Percentiles rank a stretch among this genome's conserved stretches.
Evolutionary conservation across 2,888 invertebrate species (phyloP).

Genomic region (Aspidiotus destructor): DNA sequence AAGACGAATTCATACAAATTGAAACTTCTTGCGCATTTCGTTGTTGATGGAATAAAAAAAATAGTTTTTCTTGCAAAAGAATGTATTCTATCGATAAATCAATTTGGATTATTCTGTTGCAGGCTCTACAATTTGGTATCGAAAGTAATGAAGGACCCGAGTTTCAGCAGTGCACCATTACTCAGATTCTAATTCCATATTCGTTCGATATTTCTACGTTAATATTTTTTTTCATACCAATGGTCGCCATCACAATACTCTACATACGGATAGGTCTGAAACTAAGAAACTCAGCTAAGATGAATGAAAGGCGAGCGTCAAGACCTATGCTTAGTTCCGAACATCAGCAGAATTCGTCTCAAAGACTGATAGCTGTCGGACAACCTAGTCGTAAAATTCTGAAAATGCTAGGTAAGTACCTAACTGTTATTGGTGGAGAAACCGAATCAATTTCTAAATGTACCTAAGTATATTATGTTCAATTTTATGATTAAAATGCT

Average conservation of each 20-base stretch:
- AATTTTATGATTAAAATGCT: no score
- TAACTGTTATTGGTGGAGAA: background rate
- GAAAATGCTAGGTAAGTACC: conserved; percentile 68
- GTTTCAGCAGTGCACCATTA: conserved; percentile 43
- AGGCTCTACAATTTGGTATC: conserved; percentile 45
- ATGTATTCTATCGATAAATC: no score
- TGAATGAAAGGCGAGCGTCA: conserved; percentile 39
- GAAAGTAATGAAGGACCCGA: conserved; percentile 41
- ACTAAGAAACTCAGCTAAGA: conserved; percentile 44
- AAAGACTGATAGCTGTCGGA: conserved; percentile 12
- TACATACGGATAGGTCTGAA: conserved; percentile 48
- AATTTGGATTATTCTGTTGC: conserved; percentile 35
- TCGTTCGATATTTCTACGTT: conserved; percentile 53
- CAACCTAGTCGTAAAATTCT: conserved; percentile 54
- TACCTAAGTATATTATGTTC: no score
- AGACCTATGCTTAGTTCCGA: conserved; percentile 41
- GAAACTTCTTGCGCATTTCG: no score
- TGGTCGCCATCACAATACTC: conserved; percentile 52
- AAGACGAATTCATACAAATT: no score
- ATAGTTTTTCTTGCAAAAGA: no score
- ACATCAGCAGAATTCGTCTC: conserved; percentile 29
- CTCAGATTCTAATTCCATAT: conserved; percentile 42
- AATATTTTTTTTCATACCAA: conserved; percentile 53
- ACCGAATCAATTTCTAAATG: no score
- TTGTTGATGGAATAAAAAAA: no score